Evolutionary conservation across 2,888 invertebrate genomes (phyloP), one percentile per base, ranked within the genome.

Genomic region (Cancer borealis): DNA sequence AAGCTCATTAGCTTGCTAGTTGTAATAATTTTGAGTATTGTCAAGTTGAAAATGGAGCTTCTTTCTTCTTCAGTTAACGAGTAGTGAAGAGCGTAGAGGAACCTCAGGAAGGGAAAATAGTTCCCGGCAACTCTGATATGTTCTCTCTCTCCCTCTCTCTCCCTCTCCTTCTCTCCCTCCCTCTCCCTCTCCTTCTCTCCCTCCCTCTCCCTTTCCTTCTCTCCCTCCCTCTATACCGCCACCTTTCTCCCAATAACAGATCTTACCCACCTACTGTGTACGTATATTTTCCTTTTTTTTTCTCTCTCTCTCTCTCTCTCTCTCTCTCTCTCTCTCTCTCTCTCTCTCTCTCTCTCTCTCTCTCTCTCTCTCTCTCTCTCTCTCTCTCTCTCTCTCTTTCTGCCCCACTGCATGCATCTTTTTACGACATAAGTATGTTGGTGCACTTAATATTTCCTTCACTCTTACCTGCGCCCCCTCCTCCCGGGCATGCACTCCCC

Each of bases 301-400:
- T 92, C 91, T 73, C 91, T 73, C 66, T 66, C 73, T 45, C 91
- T 60, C 73, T 17, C 39, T 66, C 66, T 92, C 45, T 73, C n/a
- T 60, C 73, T 45, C 60, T 45, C 45, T 60, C 90, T 90, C 45
- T 84, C 39, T 39, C 84, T 84, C 17, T 14, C 12, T 84, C 39
- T 84, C n/a, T n/a, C 54, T 54, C 54, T 54, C 54, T 54, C 54
- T 17, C 5, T 39, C 46, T 26, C 66, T 60, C 46, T n/a, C 45
- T 73, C 30, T 30, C 60, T 92, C 91, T 73, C 91, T 73, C 66
- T 66, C 73, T 45, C 91, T 60, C 73, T 17, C 39, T 66, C 66
- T 92, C 45, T 73, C n/a, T 60, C 73, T 45, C 60, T 45, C 45
- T 60, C 90, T 90, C 45, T 84, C 14, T 39, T 39, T 84, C n/a